Evolutionary conservation across 2,113 vertebrate genomes (phyloP).

Genomic region (Cyanoliseus patagonus): DNA sequence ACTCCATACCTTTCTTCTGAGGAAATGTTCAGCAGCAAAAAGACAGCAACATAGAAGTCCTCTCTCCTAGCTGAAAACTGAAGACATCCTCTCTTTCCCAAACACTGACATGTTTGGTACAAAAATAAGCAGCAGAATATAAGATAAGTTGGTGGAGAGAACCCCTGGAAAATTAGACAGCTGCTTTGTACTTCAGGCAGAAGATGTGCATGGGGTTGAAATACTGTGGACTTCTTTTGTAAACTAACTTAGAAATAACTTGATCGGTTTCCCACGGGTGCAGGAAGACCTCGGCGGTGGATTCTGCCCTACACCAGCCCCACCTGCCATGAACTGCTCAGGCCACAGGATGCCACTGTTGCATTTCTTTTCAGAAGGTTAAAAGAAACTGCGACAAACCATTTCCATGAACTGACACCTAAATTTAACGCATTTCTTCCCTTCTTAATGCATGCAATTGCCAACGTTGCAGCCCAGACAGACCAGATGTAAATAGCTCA

Average conservation of each 20-base stretch:
- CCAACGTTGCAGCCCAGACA: not conserved
- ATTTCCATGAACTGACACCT: not conserved
- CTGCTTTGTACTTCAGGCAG: not conserved
- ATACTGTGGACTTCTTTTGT: not conserved
- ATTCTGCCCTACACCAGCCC: not conserved
- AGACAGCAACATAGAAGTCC: not conserved
- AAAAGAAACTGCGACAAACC: not conserved
- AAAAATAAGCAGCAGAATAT: not conserved
- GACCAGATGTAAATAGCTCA: constrained; percentile 9
- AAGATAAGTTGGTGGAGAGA: not conserved
- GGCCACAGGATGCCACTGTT: constrained; percentile 75
- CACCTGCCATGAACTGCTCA: constrained; percentile 54
- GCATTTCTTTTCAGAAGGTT: constrained; percentile 40
- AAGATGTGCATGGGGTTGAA: not conserved
- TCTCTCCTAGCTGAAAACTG: not conserved
- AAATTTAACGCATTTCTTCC: not conserved
- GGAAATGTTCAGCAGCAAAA: not conserved
- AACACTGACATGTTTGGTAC: not conserved
- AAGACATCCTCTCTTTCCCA: not conserved
- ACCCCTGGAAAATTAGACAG: not conserved
- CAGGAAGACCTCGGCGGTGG: not conserved
- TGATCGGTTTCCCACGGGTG: accelerated
- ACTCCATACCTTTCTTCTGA: not conserved
- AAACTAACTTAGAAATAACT: not conserved
- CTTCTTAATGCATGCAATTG: not conserved